Evolutionary conservation across 2,888 invertebrate species (phyloP), one percentile per base, ranked within the genome.

Genomic region (Drosophila putrida): DNA sequence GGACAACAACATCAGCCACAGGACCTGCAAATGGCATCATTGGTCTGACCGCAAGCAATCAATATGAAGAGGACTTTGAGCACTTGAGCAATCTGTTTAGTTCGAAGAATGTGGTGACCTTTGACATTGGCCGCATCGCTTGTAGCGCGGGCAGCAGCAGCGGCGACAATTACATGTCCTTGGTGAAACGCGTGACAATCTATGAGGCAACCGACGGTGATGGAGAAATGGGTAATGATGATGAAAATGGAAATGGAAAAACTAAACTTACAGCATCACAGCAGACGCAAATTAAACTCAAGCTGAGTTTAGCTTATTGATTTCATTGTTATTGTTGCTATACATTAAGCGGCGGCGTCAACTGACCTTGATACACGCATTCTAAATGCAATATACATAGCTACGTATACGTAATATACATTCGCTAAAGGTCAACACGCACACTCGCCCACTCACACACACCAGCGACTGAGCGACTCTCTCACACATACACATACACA

Each of bases 101-200:
- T 35, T 55, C 59, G 11, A 80, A 68, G 51, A 82, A 80, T 54
- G 59, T 90, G 54, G 78, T 89, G 44, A 80, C 80, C 62, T 91
- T 91, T 67, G 73, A 64, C 51, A 83, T 90, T 50, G 80, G 84
- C 20, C 83, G 75, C 31, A 84, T 89, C 10, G 73, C 71, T 28
- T 91, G 90, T 75, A 80, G 72, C 51, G 84, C 91, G 31, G 92
- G 92, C 53, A 91, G 91, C 71, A 90, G 88, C 78, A 86, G 88
- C 50, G 92, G 92, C 49, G 92, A 92, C 73, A 92, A 92, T 71
- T 92, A 92, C 58, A 92, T 92, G 92, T 92, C 92, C 13, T 86
- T 91, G 54, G 91, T 92, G 27, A 92, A 91, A 75, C 90, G 92
- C 15, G 77, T 91, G 15, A 82, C 86, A 54, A 85, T 92, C 20